Percentiles rank a stretch among this genome's conserved stretches.
These are phyloP conservation scores for Danio albolineatus DNA, from an alignment of 2,797 vertebrate species.

Conservation along the genomic window DNA sequence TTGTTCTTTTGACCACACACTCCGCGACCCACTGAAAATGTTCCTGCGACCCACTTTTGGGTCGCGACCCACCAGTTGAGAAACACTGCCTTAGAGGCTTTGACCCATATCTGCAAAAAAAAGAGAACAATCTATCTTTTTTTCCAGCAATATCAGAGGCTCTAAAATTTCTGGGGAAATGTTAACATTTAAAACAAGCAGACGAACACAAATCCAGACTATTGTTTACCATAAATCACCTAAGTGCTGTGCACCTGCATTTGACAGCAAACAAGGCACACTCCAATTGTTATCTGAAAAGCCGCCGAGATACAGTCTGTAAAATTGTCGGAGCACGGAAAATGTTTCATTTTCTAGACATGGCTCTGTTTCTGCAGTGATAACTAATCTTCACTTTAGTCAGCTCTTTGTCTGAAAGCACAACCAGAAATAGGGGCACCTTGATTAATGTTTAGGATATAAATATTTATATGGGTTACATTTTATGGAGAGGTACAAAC, in stretches of 20 bases:
- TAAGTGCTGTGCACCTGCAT: conserved; percentile 41
- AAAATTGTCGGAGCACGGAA: conserved; percentile 64
- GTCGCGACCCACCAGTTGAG: too few relatives aligned
- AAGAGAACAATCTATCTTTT: background rate
- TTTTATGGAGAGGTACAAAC: conserved; percentile 72
- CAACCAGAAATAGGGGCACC: conserved; percentile 66
- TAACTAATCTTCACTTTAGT: conserved; percentile 38
- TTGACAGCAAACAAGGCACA: conserved; percentile 46
- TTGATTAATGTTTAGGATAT: conserved; percentile 78
- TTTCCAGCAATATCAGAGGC: background rate
- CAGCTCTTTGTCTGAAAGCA: conserved; percentile 65
- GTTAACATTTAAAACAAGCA: conserved; percentile 33
- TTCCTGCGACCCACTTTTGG: too few relatives aligned
- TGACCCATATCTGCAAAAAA: conserved; percentile 57
- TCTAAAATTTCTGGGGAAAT: conserved; percentile 4
- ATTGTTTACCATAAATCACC: conserved; percentile 25
- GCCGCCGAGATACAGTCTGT: conserved; percentile 9
- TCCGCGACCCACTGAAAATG: too few relatives aligned
- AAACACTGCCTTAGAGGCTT: conserved; percentile 34
- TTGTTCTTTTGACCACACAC: too few relatives aligned
- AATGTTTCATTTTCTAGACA: conserved; percentile 57
- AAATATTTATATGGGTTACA: conserved; percentile 75
- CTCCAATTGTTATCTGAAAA: conserved; percentile 51
- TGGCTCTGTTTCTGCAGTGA: conserved; percentile 52
- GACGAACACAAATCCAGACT: conserved; percentile 12